Percentiles rank a stretch among this genome's conserved stretches.
Conservation (phyloP, 2,888 invertebrate species). For the Zhuqinia jingwanae region DNA sequence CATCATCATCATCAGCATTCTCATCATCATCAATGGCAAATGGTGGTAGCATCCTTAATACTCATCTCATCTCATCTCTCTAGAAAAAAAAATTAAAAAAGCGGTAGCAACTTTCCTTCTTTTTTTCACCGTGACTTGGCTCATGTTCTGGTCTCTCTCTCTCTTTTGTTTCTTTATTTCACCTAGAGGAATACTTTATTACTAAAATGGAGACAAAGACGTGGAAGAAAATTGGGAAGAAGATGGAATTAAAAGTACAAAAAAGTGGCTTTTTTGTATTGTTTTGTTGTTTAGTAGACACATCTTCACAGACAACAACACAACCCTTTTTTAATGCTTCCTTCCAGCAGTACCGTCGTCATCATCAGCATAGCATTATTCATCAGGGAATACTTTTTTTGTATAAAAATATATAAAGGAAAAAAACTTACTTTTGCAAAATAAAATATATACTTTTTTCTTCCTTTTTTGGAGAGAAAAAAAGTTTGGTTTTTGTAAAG, state of each 20-base stretch:
- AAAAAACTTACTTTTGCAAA: neutral
- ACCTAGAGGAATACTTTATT: slow-evolving; percentile 48
- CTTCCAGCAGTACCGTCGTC: neutral
- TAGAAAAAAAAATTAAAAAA: too few species aligned
- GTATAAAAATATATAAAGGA: neutral
- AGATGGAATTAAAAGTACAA: slow-evolving; percentile 51
- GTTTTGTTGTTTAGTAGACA: neutral
- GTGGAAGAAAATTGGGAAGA: neutral
- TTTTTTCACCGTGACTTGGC: slow-evolving; percentile 54
- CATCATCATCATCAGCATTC: slow-evolving; percentile 42
- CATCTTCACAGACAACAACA: too few species aligned
- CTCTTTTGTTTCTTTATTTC: slow-evolving; percentile 28
- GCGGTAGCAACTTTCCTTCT: neutral
- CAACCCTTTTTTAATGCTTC: neutral
- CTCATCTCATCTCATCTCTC: too few species aligned
- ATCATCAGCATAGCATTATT: neutral
- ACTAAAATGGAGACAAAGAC: neutral
- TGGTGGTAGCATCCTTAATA: slow-evolving; percentile 13
- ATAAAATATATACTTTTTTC: slow-evolving; percentile 11
- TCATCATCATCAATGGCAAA: neutral
- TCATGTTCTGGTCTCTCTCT: slow-evolving; percentile 19
- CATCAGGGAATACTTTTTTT: neutral
- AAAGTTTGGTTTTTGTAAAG: neutral
- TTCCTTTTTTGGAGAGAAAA: neutral
- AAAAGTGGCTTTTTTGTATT: neutral